A percentile compares a stretch with the other conserved stretches of the same genome.
These are phyloP conservation scores for Hippocampus zosterae DNA, from an alignment of 2,113 vertebrate species.

Conservation along the genomic window DNA sequence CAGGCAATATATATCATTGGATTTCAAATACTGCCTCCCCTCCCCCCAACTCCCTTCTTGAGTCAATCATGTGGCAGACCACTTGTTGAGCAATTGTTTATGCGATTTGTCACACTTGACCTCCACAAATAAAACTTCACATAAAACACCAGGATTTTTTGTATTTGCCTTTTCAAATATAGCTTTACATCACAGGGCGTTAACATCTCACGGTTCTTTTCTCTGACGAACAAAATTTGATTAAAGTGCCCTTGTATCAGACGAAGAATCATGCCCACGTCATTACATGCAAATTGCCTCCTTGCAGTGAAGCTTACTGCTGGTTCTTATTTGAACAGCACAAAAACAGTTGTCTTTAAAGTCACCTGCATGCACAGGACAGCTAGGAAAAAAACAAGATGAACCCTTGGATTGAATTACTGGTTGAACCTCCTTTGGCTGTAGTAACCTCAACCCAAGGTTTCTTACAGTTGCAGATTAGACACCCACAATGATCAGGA, in stretches of 20 bases:
- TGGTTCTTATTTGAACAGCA: background rate
- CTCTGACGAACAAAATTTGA: background rate
- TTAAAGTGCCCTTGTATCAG: background rate
- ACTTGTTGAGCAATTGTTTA: slow-evolving; percentile 37
- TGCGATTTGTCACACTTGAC: slow-evolving; percentile 26
- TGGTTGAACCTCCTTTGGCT: too few relatives aligned
- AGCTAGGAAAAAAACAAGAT: too few relatives aligned
- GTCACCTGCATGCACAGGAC: background rate
- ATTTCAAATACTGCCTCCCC: slow-evolving; percentile 41
- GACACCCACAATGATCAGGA: too few relatives aligned
- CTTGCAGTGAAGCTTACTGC: background rate
- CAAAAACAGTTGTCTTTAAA: slow-evolving; percentile 7
- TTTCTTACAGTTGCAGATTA: too few relatives aligned
- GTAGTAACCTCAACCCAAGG: too few relatives aligned
- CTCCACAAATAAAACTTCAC: background rate
- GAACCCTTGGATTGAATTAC: too few relatives aligned
- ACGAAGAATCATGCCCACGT: slow-evolving; percentile 3
- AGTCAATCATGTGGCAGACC: slow-evolving; percentile 40
- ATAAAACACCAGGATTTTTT: background rate
- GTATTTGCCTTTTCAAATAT: background rate
- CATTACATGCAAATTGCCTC: slow-evolving; percentile 4
- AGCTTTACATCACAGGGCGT: background rate
- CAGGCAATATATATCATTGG: slow-evolving; percentile 63
- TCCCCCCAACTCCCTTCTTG: slow-evolving; percentile 45
- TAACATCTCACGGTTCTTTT: slow-evolving; percentile 1